phyloP scores from a whole-genome alignment of 35 echinoderm and acorn worm genomes.

The Patiria miniata region DNA sequence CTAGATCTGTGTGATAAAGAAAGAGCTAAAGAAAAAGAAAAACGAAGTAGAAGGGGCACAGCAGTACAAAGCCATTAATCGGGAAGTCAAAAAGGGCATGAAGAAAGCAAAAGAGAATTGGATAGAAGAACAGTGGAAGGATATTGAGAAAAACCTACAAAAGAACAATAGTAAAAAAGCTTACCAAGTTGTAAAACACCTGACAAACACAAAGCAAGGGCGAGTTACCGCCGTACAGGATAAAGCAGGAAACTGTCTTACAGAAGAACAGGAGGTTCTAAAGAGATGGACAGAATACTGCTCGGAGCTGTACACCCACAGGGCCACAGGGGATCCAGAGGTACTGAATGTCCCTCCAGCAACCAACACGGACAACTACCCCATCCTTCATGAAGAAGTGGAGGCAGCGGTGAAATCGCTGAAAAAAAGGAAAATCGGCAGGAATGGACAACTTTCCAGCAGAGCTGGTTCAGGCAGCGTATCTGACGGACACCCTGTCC shows the following conservation, averaged over 20 bases:
- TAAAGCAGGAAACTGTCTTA: no score
- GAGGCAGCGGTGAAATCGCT: no score
- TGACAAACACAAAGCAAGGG: slow-evolving; percentile 26
- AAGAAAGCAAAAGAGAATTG: no score
- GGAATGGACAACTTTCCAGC: no score
- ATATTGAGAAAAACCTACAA: no score
- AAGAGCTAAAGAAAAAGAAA: slow-evolving; percentile 17
- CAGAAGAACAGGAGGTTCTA: no score
- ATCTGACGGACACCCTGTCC: no score
- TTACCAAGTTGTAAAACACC: slow-evolving; percentile 26
- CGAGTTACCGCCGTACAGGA: no score
- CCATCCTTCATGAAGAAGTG: slow-evolving; percentile 8
- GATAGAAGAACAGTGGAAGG: not conserved
- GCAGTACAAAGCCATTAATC: slow-evolving; percentile 1
- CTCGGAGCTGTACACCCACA: not conserved
- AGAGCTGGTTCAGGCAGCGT: slow-evolving; percentile 28
- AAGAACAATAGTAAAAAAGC: slow-evolving; percentile 23
- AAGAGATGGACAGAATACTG: no score
- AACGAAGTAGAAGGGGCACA: not conserved
- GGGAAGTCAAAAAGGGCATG: not conserved
- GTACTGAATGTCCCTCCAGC: not conserved
- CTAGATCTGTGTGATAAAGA: slow-evolving; percentile 27
- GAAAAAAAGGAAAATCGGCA: no score
- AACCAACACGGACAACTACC: not conserved
- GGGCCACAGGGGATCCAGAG: not conserved